phyloP scores from a whole-genome alignment of 2,888 invertebrate species.

The Drosophila ezoana region DNA sequence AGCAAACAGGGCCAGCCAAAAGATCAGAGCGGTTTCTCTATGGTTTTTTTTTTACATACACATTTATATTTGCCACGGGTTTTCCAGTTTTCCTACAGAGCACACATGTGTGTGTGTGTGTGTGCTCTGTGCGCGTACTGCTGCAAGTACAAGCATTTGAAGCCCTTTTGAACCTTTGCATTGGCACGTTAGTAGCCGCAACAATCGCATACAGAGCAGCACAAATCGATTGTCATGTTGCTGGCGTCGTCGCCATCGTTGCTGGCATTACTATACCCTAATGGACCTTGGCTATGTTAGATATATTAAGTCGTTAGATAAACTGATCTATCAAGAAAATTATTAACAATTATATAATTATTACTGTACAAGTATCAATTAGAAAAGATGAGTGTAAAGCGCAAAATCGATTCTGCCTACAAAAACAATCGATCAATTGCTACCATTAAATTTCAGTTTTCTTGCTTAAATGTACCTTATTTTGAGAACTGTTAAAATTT shows the following conservation, averaged over 20 bases:
- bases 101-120: slow-evolving; percentile 28
- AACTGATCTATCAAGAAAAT: background rate
- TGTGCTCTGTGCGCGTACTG: slow-evolving; percentile 9
- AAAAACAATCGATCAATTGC: too few species aligned
- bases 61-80: slow-evolving; percentile 18
- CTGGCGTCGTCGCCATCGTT: slow-evolving; percentile 44
- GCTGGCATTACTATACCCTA: slow-evolving; percentile 43
- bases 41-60: slow-evolving; percentile 15
- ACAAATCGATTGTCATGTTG: slow-evolving; percentile 77
- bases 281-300: slow-evolving; percentile 2
- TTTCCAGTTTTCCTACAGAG: slow-evolving; percentile 24
- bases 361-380: background rate
- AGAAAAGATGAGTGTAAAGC: background rate
- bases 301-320: background rate
- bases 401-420: too few species aligned
- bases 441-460: too few species aligned
- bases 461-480: too few species aligned
- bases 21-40: slow-evolving; percentile 67
- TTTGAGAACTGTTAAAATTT: too few species aligned
- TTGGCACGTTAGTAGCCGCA: slow-evolving; percentile 74
- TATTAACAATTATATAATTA: background rate
- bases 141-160: slow-evolving; percentile 48
- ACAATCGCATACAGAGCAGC: slow-evolving; percentile 70
- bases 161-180: slow-evolving; percentile 77
- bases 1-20: slow-evolving; percentile 70